Percentiles rank a stretch among this genome's conserved stretches.
phyloP scores from a whole-genome alignment of 2,888 invertebrate genomes.

The Apantesis nais region DNA sequence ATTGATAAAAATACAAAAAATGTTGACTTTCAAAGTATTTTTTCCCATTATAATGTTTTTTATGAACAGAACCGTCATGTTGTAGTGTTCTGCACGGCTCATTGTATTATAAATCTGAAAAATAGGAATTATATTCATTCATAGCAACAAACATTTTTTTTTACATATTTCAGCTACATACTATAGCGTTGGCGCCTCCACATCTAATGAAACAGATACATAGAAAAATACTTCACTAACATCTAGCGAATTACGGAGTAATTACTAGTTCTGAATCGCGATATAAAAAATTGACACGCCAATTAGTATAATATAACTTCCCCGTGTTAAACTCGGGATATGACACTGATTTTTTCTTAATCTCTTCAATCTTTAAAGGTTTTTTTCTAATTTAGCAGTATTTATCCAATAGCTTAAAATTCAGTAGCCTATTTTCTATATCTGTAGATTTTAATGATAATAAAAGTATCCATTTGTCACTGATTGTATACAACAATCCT shows the following conservation, averaged over 20 bases:
- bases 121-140: not conserved
- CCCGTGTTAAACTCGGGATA: too few species aligned
- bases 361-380: too few species aligned
- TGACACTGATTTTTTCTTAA: too few species aligned
- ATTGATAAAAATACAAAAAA: too few species aligned
- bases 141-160: not conserved
- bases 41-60: not conserved
- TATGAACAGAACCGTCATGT: not conserved
- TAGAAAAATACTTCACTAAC: too few species aligned
- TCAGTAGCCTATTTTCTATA: not conserved
- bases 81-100: not conserved
- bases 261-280: too few species aligned
- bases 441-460: too few species aligned
- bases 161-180: too few species aligned
- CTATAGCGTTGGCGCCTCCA: not conserved
- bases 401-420: not conserved
- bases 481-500: not conserved
- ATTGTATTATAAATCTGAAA: not conserved
- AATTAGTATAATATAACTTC: too few species aligned
- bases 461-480: not conserved
- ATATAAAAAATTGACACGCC: too few species aligned
- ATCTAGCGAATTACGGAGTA: too few species aligned
- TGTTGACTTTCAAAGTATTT: not conserved
- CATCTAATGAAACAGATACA: too few species aligned
- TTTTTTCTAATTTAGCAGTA: not conserved